Evolutionary conservation across 2,113 vertebrate species (phyloP).

Genomic region (Ondatra zibethicus): DNA sequence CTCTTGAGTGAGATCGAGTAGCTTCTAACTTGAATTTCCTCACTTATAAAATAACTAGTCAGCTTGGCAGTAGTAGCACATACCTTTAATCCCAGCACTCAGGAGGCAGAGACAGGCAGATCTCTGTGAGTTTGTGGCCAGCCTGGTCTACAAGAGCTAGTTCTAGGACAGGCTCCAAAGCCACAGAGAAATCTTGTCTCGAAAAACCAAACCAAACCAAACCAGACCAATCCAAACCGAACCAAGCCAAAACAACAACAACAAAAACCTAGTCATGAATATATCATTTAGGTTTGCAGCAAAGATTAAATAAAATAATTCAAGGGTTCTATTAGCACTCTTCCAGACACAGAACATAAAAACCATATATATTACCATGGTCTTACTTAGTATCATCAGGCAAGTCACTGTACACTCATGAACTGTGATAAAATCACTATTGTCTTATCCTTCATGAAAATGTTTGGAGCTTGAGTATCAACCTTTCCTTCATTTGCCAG

Average conservation of each 20-base stretch:
- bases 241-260: too few species aligned
- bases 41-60: not conserved
- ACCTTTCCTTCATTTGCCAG: not conserved
- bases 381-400: not conserved
- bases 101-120: too few species aligned
- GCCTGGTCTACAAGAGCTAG: too few species aligned
- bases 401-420: not conserved
- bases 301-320: not conserved
- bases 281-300: not conserved
- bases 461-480: not conserved
- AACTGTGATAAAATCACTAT: not conserved
- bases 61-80: too few species aligned
- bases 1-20: not conserved
- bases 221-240: too few species aligned
- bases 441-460: not conserved
- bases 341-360: not conserved
- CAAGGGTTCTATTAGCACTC: not conserved
- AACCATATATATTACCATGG: not conserved
- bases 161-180: too few species aligned
- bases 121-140: too few species aligned
- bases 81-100: too few species aligned
- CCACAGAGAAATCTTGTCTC: too few species aligned
- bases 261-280: not conserved
- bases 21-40: not conserved
- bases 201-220: too few species aligned